phyloP scores from a whole-genome alignment of 2,888 invertebrate genomes.

The Xylocampa areola region DNA sequence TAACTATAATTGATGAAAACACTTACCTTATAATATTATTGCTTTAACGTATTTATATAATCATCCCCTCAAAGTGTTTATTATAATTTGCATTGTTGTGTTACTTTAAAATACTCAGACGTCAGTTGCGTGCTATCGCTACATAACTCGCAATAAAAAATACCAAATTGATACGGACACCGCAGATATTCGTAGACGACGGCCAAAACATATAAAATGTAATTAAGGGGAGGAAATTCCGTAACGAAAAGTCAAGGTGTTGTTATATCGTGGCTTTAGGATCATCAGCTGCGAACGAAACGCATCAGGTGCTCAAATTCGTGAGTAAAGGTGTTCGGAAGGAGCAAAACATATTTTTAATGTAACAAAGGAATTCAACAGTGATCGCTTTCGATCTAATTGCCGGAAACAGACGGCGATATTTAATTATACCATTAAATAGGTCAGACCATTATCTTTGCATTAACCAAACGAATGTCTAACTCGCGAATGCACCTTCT shows the following conservation, averaged over 20 bases:
- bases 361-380: conserved; percentile 71
- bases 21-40: too few species aligned
- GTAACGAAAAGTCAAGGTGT: conserved; percentile 84
- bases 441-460: conserved; percentile 79
- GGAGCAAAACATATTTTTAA: conserved; percentile 70
- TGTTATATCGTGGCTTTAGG: conserved; percentile 66
- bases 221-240: conserved; percentile 82
- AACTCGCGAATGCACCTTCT: conserved; percentile 70
- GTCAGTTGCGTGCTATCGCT: conserved; percentile 30
- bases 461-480: conserved; percentile 77
- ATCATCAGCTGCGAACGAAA: conserved; percentile 71
- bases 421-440: conserved; percentile 82
- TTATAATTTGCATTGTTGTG: conserved; percentile 18
- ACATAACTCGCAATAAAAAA: conserved; percentile 42
- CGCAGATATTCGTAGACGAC: conserved; percentile 62
- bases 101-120: conserved; percentile 24
- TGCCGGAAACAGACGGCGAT: conserved; percentile 79
- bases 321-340: conserved; percentile 80
- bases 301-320: conserved; percentile 83
- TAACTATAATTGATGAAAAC: too few species aligned
- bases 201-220: conserved; percentile 67
- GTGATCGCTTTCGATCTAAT: conserved; percentile 75
- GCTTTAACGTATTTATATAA: too few species aligned
- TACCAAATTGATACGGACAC: conserved; percentile 57
- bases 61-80: conserved; percentile 2